phyloP scores from a whole-genome alignment of 2,888 invertebrate species.

The Oligia fasciuncula region DNA sequence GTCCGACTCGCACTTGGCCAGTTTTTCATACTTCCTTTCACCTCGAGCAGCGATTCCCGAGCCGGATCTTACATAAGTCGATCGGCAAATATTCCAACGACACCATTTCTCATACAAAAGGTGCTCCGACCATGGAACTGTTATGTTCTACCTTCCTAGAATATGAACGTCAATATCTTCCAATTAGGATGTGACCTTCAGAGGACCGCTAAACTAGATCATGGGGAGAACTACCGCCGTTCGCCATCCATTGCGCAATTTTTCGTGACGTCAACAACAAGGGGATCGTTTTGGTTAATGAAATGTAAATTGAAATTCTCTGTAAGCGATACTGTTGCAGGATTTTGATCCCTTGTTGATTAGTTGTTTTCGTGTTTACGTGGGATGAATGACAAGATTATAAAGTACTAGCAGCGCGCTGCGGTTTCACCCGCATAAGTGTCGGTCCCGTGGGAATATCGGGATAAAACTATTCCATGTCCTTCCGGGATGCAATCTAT shows the following conservation, averaged over 20 bases:
- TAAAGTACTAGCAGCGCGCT: background rate
- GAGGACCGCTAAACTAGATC: slow-evolving; percentile 42
- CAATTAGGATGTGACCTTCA: slow-evolving; percentile 52
- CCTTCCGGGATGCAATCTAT: no score
- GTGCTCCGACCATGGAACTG: slow-evolving; percentile 14
- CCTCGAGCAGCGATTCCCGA: slow-evolving; percentile 9
- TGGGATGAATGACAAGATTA: slow-evolving; percentile 17
- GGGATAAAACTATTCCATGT: no score
- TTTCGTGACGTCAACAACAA: slow-evolving; percentile 29
- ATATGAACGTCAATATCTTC: slow-evolving; percentile 30
- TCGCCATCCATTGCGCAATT: slow-evolving; percentile 50
- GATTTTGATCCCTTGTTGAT: slow-evolving; percentile 34
- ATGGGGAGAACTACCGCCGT: slow-evolving; percentile 28
- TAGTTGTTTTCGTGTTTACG: slow-evolving; percentile 21
- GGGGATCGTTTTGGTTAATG: slow-evolving; percentile 26
- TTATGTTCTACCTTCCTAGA: slow-evolving; percentile 10
- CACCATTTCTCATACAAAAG: slow-evolving; percentile 29
- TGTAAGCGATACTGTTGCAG: slow-evolving; percentile 18
- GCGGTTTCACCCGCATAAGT: no score
- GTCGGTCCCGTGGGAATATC: no score
- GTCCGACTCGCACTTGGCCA: background rate
- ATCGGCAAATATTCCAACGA: slow-evolving; percentile 6
- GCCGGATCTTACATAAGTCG: slow-evolving; percentile 35
- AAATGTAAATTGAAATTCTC: slow-evolving; percentile 54
- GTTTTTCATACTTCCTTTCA: slow-evolving; percentile 19